A percentile compares a stretch with the other conserved stretches of the same genome.
phyloP scores from a whole-genome alignment of 2,888 invertebrate species.

The Drosophila histrio region DNA sequence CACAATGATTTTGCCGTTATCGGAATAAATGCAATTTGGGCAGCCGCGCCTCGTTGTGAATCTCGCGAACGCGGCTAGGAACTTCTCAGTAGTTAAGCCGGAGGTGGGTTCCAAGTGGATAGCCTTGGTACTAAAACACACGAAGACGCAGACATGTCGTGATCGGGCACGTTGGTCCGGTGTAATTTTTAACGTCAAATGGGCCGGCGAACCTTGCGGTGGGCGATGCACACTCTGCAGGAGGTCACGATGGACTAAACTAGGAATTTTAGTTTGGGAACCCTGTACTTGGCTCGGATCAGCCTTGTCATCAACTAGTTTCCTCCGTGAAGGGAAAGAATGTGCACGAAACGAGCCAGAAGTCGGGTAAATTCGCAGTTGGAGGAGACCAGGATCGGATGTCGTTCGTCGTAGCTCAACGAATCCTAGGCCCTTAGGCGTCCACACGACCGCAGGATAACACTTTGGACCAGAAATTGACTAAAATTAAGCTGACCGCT shows the following conservation, averaged over 20 bases:
- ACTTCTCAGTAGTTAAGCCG: not conserved
- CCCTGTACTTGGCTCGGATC: not conserved
- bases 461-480: not conserved
- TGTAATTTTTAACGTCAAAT: not conserved
- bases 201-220: not conserved
- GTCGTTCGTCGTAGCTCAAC: not conserved
- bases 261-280: not conserved
- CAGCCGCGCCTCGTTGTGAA: not conserved
- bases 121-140: too few species aligned
- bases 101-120: not conserved
- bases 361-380: too few species aligned
- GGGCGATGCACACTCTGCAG: not conserved
- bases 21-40: not conserved
- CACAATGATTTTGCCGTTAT: not conserved
- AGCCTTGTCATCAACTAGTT: not conserved
- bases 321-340: not conserved
- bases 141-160: too few species aligned
- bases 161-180: not conserved
- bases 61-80: not conserved
- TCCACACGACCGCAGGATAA: not conserved
- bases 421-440: not conserved
- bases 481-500: not conserved
- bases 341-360: too few species aligned
- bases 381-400: not conserved
- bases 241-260: not conserved